Conservation (phyloP, 1,140 invertebrate genomes). For the Drosophila mayri region DNA sequence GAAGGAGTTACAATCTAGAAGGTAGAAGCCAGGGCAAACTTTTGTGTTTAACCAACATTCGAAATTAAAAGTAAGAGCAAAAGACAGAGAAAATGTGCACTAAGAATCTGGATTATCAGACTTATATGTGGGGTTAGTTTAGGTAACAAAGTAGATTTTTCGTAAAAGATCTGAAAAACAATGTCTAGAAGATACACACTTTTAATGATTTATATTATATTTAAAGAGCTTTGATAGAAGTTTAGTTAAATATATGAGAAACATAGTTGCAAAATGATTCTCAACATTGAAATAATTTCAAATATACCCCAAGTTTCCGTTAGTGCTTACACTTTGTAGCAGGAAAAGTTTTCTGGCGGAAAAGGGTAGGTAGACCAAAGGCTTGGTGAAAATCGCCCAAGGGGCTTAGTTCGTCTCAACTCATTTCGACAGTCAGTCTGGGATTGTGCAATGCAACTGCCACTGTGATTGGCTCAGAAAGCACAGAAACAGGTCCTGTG, state of each 20-base stretch:
- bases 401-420: slow-evolving; percentile 5
- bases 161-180: too few relatives aligned
- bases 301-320: neutral
- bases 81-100: neutral
- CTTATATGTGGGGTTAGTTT: neutral
- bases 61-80: slow-evolving; percentile 55
- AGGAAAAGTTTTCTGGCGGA: neutral
- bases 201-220: neutral
- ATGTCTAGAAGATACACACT: too few relatives aligned
- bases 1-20: neutral
- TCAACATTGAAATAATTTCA: neutral
- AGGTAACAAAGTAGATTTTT: neutral
- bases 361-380: neutral
- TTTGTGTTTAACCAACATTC: slow-evolving; percentile 72
- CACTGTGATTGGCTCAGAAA: slow-evolving; percentile 31
- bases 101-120: neutral
- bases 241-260: neutral
- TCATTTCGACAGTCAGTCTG: slow-evolving; percentile 10
- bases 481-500: slow-evolving; percentile 16
- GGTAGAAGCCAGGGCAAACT: slow-evolving; percentile 57
- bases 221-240: neutral
- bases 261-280: neutral
- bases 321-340: slow-evolving; percentile 3
- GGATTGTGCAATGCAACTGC: slow-evolving; percentile 28
- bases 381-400: slow-evolving; percentile 3